Evolutionary conservation across 2,797 vertebrate species (phyloP), one percentile per base, ranked within the genome.

Genomic region (Oreochromis grahami): DNA sequence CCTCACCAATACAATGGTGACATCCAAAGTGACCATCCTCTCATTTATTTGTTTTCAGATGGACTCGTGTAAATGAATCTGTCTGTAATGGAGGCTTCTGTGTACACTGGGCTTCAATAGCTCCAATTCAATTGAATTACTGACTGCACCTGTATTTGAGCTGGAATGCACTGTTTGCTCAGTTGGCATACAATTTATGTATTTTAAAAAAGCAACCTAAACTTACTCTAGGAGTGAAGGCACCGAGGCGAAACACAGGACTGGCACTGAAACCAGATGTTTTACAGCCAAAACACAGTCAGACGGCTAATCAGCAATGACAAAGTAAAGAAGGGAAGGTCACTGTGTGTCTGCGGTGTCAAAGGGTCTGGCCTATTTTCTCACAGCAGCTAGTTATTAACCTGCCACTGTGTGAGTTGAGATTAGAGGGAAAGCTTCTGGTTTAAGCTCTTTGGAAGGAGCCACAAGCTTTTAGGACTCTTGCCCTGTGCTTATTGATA

Each of bases 281-380:
- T 91, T 85, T 78, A 36, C 80, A 88, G 93, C 93, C 92, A 92
- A 93, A 96, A 95, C 93, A 90, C 78, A 87, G 91, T 76, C 87
- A 82, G 83, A 70, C 74, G 2, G 84, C 82, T 92, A 86, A 93
- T 93, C 89, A 77, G 85, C 82, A 68, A 78, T 74, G 86, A 88
- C 91, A 83, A 50, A 80, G 86, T 55, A 81, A 87, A 85, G 84
- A 84, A 63, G 76, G 63, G 87, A 89, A 92, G 93, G 93, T 87
- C 90, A 85, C 24, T 13, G 83, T 48, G 86, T 77, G 74, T 89
- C 90, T 10, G 55, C 6, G 1, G 70, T 82, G 87, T 91, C 85
- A 94, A 86, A 93, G 84, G 53, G 58, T 88, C 51, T 10, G 78
- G 55, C 84, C 87, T 79, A 2, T 91, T 91, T 92, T 94, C 88